A percentile compares a stretch with the other conserved stretches of the same genome.
These are phyloP conservation scores for Fabriciana adippe DNA, from an alignment of 2,888 invertebrate species.

Conservation along the genomic window DNA sequence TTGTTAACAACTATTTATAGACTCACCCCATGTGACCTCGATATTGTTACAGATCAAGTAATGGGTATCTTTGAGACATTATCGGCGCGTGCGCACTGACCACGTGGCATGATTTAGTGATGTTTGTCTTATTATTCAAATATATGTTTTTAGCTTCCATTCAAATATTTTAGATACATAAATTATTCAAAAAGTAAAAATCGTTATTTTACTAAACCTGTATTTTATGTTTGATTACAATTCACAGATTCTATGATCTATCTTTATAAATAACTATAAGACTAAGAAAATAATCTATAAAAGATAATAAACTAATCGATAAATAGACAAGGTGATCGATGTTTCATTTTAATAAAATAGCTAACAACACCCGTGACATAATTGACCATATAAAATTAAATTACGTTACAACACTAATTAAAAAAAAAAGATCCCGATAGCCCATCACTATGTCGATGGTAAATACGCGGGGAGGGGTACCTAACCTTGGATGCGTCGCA, in stretches of 20 bases:
- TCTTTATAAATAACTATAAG: no score
- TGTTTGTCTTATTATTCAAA: constrained; percentile 11
- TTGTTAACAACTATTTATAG: constrained; percentile 17
- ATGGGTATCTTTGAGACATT: constrained; percentile 52
- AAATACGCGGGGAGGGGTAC: constrained; percentile 62
- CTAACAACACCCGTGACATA: constrained; percentile 38
- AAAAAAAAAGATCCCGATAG: constrained; percentile 44
- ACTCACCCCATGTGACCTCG: constrained; percentile 41
- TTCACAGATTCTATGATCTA: no score
- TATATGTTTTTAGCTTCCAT: no score
- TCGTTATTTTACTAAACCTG: no score
- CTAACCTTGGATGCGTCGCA: constrained; percentile 73
- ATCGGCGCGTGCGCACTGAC: constrained; percentile 60
- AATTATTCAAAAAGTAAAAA: no score
- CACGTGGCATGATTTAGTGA: constrained; percentile 51
- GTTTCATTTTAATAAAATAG: constrained; percentile 34
- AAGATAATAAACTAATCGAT: constrained; percentile 21
- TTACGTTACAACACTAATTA: constrained; percentile 37
- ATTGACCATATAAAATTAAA: constrained; percentile 42
- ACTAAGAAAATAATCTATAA: neutral
- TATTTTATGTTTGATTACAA: no score
- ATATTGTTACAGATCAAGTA: constrained; percentile 41
- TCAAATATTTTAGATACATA: neutral
- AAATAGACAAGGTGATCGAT: constrained; percentile 29
- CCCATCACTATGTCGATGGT: constrained; percentile 64